Evolutionary conservation across 2,113 vertebrate species (phyloP).

Genomic region (Corydoras sp.): DNA sequence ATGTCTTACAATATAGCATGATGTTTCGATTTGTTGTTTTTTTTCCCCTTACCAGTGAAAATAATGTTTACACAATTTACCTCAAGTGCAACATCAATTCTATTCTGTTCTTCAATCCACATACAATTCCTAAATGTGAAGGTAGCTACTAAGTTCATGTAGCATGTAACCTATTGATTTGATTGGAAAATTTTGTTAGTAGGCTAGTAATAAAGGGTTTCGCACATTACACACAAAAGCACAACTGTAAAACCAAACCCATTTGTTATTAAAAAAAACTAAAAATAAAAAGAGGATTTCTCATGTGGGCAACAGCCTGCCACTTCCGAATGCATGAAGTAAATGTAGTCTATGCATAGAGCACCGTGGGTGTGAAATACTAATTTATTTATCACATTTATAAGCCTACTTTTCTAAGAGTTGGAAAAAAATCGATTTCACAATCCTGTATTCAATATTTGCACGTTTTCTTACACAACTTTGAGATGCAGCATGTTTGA

Average conservation of each 20-base stretch:
- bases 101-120: background rate
- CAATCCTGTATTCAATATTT: slow-evolving; percentile 33
- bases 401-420: no score
- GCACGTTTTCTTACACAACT: slow-evolving; percentile 48
- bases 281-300: background rate
- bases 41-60: slow-evolving; percentile 46
- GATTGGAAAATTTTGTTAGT: no score
- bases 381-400: no score
- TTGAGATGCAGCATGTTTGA: slow-evolving; percentile 58
- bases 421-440: slow-evolving; percentile 11
- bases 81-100: slow-evolving; percentile 47
- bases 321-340: slow-evolving; percentile 29
- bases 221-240: no score
- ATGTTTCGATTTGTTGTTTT: slow-evolving; percentile 47
- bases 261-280: background rate
- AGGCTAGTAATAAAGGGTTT: no score
- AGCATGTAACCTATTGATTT: no score
- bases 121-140: background rate
- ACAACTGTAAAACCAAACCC: no score
- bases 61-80: slow-evolving; percentile 66
- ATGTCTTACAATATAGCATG: slow-evolving; percentile 30
- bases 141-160: no score
- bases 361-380: slow-evolving; percentile 11
- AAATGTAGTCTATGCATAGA: slow-evolving; percentile 32
- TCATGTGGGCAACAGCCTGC: background rate